Evolutionary conservation across 2,797 vertebrate genomes (phyloP).

Genomic region (Siniperca undulata): DNA sequence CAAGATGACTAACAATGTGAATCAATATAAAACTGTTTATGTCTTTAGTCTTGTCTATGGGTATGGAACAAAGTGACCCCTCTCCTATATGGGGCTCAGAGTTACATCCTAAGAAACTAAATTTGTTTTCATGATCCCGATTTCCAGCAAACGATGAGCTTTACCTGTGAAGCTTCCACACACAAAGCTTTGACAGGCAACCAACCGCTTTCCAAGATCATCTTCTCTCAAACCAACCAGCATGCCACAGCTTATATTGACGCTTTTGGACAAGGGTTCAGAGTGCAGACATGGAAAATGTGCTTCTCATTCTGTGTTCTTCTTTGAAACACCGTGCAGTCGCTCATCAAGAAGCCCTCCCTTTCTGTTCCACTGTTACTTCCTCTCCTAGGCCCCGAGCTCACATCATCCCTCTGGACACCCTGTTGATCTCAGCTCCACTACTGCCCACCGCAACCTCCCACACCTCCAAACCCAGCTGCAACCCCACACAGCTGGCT

Average conservation of each 20-base stretch:
- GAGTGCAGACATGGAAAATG: constrained; percentile 10
- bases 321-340: constrained; percentile 11
- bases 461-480: constrained; percentile 43
- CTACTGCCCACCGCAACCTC: constrained; percentile 14
- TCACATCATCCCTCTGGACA: constrained; percentile 37
- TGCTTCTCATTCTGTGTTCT: constrained; percentile 12
- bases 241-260: constrained; percentile 22
- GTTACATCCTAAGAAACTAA: neutral
- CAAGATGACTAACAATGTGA: constrained; percentile 45
- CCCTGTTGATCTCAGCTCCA: constrained; percentile 53
- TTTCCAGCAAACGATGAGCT: constrained; percentile 1
- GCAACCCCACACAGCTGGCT: constrained; percentile 63
- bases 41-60: constrained; percentile 20
- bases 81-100: constrained; percentile 1
- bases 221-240: constrained; percentile 18
- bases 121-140: constrained; percentile 1
- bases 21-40: constrained; percentile 50
- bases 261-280: constrained; percentile 17
- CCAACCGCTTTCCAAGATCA: neutral
- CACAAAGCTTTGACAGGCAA: neutral
- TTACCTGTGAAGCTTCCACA: constrained; percentile 13
- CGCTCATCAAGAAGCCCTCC: constrained; percentile 12
- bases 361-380: constrained; percentile 8
- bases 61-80: constrained; percentile 9
- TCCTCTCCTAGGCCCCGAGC: constrained; percentile 20